Conservation (phyloP, 2,113 vertebrate genomes). For the Poeciliopsis retropinna region DNA sequence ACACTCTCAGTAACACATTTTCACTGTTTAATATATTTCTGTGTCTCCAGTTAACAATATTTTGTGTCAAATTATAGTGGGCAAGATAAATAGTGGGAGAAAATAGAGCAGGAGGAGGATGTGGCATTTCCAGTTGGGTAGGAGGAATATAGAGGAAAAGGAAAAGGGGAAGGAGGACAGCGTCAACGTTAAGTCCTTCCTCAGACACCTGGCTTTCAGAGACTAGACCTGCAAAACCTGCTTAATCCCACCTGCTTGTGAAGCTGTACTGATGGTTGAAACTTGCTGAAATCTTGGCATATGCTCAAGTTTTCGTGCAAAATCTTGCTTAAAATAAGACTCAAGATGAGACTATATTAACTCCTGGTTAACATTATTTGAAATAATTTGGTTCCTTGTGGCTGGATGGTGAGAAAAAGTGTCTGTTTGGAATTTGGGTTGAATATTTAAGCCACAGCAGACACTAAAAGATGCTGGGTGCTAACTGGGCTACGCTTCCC, state of each 20-base stretch:
- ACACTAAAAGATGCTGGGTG: slow-evolving; percentile 62
- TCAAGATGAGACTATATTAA: slow-evolving; percentile 36
- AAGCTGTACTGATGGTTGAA: slow-evolving; percentile 27
- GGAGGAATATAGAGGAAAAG: slow-evolving; percentile 14
- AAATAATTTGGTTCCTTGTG: slow-evolving; percentile 14
- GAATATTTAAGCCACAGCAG: slow-evolving; percentile 62
- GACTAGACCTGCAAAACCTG: slow-evolving; percentile 61
- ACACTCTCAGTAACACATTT: slow-evolving; percentile 59
- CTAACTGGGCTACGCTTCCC: slow-evolving; percentile 71
- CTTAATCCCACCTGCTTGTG: slow-evolving; percentile 52
- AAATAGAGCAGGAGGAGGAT: slow-evolving; percentile 65
- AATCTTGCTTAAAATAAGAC: slow-evolving; percentile 44
- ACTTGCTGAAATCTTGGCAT: slow-evolving; percentile 4
- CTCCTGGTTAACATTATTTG: slow-evolving; percentile 26
- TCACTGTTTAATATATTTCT: slow-evolving; percentile 77
- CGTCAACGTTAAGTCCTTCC: slow-evolving; percentile 32
- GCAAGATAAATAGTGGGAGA: slow-evolving; percentile 76
- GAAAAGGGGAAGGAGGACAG: slow-evolving; percentile 10
- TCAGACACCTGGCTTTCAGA: slow-evolving; percentile 59
- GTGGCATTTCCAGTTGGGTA: slow-evolving; percentile 45
- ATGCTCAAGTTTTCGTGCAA: slow-evolving; percentile 10
- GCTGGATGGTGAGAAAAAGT: slow-evolving; percentile 34
- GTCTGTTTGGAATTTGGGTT: slow-evolving; percentile 29
- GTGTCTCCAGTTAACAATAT: slow-evolving; percentile 77
- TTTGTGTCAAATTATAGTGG: slow-evolving; percentile 78